Evolutionary conservation across 1,140 invertebrate genomes (phyloP), one percentile per base, ranked within the genome.

Genomic region (Wasmannia auropunctata): DNA sequence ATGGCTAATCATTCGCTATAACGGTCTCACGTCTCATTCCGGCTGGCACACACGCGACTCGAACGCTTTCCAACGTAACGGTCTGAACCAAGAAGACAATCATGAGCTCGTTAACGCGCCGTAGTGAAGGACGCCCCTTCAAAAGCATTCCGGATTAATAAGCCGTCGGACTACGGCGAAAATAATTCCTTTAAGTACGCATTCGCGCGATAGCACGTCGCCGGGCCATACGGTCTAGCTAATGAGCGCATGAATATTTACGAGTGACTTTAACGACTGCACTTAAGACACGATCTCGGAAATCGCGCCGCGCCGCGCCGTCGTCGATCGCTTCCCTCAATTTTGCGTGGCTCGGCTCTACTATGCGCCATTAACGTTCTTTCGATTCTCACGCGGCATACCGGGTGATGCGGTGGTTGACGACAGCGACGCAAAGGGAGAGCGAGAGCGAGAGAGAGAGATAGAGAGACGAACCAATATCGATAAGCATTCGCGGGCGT

Each of bases 221-320:
- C 28, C 56, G 16, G 22, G 51, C 28, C 14, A 25, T 58, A 31
- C 16, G 37, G 19, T 22, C 49, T 43, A 46, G 19, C 37, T 72
- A 43, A 83, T 46, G 79, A 83, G 54, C 25, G 51, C 37, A 60
- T 72, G 79, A 83, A 72, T 72, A 83, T 80, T 80, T 83, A 83
- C 67, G 79, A 58, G 67, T 72, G 67, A 83, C 19, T 72, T 58
- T 58, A 81, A 79, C 76, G 60, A 67, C 40, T 49, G 60, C 65
- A 56, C 49, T 81, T 72, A 56, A 72, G 34, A 14, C 46, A 37
- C 51, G 60, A 83, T 83, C 46, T 80, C 22, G 77, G 77, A 69
- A 80, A 80, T 3, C 11, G 60, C 60, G 10, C 40, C 16, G 22
- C 14, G 7, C 14, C 31, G 51, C 14, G 6, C 28, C 25, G 8